Base-by-base conservation (phyloP, 1,140 invertebrate genomes). In the Telenomus remus region DNA sequence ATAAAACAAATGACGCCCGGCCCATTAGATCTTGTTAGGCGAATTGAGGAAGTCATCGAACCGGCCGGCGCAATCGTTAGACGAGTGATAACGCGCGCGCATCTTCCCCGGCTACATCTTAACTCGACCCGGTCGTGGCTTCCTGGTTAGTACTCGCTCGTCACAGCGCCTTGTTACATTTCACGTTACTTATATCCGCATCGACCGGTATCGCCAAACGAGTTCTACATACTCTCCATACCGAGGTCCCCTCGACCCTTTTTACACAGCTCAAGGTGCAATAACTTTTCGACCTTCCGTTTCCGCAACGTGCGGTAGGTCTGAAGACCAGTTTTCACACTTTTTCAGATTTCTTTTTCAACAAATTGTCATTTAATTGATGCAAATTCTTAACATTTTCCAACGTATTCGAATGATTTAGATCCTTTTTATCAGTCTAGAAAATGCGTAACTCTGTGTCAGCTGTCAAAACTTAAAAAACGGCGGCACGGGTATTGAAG, bases 121-220 rank as follows among this genome's bases (percentile, higher is more conserved):
- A 78, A 71, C 71, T 81, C 78, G 66, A 71, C 75, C 70, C 47
- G 56, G 50, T 54, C 73, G 60, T 34, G 54, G 71, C 78, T 85
- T 85, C 84, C 83, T 81, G 78, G 79, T 81, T 80, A 69, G 49
- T 69, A 44, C 37, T 50, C 34, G 19, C 66, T 51, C 46, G 59
- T 79, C 65, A 70, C 63, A 73, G 60, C 69, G 63, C 47, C 73
- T 79, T 70, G 69, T 79, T 76, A 76, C 68, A 70, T 70, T 73
- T 66, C 69, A 73, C 69, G 72, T 73, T 72, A 63, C 65, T 79
- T 79, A 69, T 69, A 59, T 50, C 12, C 10, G 66, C 19, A 27
- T 27, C 19, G 72, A 76, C 69, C 64, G 72, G 68, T 73, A 76
- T 76, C 69, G 34, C 19, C n/a, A 55, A 73, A 79, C 73, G 63